Conservation (phyloP, 1,140 invertebrate species). For the Thaumetopoea pityocampa region DNA sequence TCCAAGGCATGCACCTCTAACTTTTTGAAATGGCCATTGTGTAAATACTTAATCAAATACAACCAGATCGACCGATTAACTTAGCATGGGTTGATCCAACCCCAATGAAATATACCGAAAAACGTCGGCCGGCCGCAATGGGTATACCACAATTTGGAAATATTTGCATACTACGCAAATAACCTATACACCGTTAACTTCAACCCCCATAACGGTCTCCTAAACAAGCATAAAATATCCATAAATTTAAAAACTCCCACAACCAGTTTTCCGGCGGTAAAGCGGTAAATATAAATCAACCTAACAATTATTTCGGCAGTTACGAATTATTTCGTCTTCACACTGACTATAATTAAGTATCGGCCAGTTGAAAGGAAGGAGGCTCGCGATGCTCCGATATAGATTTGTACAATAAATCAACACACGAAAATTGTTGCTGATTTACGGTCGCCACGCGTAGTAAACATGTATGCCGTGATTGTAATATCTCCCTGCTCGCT, state of each 20-base stretch:
- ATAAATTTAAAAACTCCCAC: slow-evolving; percentile 31
- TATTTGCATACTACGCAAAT: slow-evolving; percentile 17
- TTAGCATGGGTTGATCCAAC: slow-evolving; percentile 3
- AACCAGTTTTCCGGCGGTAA: slow-evolving; percentile 27
- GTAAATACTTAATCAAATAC: no score
- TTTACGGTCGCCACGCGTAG: slow-evolving; percentile 31
- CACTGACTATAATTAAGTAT: slow-evolving; percentile 32
- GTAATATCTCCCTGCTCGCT: no score
- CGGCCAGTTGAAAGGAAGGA: slow-evolving; percentile 33
- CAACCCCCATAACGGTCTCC: slow-evolving; percentile 10
- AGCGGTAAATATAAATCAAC: slow-evolving; percentile 36
- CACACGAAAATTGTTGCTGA: slow-evolving; percentile 33
- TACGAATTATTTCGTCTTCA: slow-evolving; percentile 39
- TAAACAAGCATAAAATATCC: slow-evolving; percentile 25
- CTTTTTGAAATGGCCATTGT: no score
- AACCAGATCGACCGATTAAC: slow-evolving; percentile 12
- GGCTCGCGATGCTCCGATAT: slow-evolving; percentile 33
- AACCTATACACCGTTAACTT: slow-evolving; percentile 18
- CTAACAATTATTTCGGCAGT: slow-evolving; percentile 30
- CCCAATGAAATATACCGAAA: slow-evolving; percentile 9
- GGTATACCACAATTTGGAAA: slow-evolving; percentile 18
- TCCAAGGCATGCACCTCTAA: no score
- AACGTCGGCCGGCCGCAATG: slow-evolving; percentile 8
- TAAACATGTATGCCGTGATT: slow-evolving; percentile 18
- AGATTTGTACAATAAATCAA: slow-evolving; percentile 39